Base-by-base conservation (phyloP, 1,140 invertebrate genomes). In the Leucophenga varia region DNA sequence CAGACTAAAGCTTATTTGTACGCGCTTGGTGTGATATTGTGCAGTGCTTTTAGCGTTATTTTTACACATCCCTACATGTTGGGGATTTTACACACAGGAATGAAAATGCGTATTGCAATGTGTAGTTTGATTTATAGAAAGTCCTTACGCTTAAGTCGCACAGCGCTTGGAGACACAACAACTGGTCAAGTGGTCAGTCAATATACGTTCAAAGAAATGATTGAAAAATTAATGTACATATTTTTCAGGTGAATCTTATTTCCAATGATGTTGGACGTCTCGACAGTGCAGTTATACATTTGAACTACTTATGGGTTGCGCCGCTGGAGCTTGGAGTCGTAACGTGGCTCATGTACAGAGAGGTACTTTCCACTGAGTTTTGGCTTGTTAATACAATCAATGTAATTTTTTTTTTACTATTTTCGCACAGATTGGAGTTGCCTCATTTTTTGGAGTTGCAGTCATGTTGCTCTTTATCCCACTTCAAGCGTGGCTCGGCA, bases 181-280 rank as follows among this genome's bases (percentile, higher is more conserved):
- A 82, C 84, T 28, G 93, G 93, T 8, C 88, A 97, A 78, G 87
- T 96, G 67, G 87, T 96, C 9, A n/a, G n/a, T n/a, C n/a, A n/a
- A n/a, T n/a, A n/a, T n/a, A n/a, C n/a, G n/a, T n/a, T n/a, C n/a
- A n/a, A n/a, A n/a, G n/a, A n/a, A n/a, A n/a, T n/a, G n/a, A n/a
- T n/a, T n/a, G n/a, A n/a, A n/a, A n/a, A n/a, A n/a, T n/a, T n/a
- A n/a, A n/a, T n/a, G n/a, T n/a, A n/a, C n/a, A n/a, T n/a, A n/a
- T n/a, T n/a, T n/a, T n/a, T n/a, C n/a, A n/a, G n/a, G n/a, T n/a
- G n/a, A 97, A 96, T 76, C 79, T 97, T 5, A 80, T 97, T 49
- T 93, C 92, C 9, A 97, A 95, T 74, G 93, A 97, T 73, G 85
- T 89, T 37, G 84, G 84, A 45, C 79, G 84, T 16, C 83, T 90